Base-by-base conservation (phyloP, 2,888 invertebrate genomes). In the Achlya flavicornis region DNA sequence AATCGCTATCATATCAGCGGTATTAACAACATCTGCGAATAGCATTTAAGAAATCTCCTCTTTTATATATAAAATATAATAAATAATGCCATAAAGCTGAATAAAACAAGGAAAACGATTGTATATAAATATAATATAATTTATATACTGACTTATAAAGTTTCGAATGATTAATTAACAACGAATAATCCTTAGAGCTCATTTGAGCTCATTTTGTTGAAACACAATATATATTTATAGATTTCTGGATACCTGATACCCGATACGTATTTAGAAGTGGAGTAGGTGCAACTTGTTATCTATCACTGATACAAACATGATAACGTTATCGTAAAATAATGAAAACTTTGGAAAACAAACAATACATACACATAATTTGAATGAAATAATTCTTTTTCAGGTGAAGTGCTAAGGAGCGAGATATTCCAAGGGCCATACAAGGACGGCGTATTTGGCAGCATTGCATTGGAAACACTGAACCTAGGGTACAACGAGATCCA, bases 371-470 rank as follows among this genome's bases (percentile, higher is more conserved):
- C 35, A 14, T 26, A 19, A 33, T 41, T 41, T 58, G 41, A 61
- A n/a, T 19, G 32, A 19, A 6, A n/a, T 19, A 63, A 57, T 10
- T 46, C 32, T 59, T 63, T 88, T 89, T 66, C 82, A 95, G 95
- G 94, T n/a, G 95, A 96, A 64, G 94, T 94, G 57, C 80, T 96
- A 53, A 90, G 94, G 61, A 92, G 95, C 26, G 95, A 96, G 73
- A 94, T 96, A 65, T 96, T 96, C 84, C 95, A 95, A 77, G 96
- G 96, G 0, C 95, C 95, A 0, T 96, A 95, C 81, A 93, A 93
- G 66, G 87, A 92, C 63, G 90, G 90, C 4, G 87, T 87, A 26
- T 96, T 95, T 84, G 93, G 94, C 68, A 94, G 94, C 61, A 95
- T 96, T 57, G 92, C 92, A 0, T 74, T 96, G 64, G 93, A 94